Evolutionary conservation across 2,113 vertebrate species (phyloP).

Genomic region (Ameiurus melas): DNA sequence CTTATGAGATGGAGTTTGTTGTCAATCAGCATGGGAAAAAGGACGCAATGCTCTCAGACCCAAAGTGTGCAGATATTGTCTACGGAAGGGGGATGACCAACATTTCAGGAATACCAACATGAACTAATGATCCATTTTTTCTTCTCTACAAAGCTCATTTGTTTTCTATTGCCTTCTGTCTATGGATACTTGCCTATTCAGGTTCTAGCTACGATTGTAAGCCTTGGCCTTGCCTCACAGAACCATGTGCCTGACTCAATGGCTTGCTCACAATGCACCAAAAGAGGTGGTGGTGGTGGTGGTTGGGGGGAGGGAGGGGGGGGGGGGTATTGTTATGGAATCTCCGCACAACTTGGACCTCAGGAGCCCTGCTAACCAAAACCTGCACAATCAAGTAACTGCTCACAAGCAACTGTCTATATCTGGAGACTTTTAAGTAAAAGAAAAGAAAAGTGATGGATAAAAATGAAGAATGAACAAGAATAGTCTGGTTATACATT

Average conservation of each 20-base stretch:
- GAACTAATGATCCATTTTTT: not conserved
- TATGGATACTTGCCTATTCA: slow-evolving; percentile 1
- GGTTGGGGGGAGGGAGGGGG: too few relatives aligned
- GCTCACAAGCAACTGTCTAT: slow-evolving; percentile 13
- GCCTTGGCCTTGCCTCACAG: slow-evolving; percentile 2
- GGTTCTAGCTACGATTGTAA: slow-evolving; percentile 43
- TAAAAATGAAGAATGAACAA: not conserved
- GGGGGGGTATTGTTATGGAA: not conserved
- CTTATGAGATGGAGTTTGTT: slow-evolving; percentile 24
- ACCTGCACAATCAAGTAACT: slow-evolving; percentile 40
- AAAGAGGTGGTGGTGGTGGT: too few relatives aligned
- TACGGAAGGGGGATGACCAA: not conserved
- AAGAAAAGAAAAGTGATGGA: not conserved
- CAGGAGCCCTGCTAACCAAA: slow-evolving; percentile 22
- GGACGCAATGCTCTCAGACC: not conserved
- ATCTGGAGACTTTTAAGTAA: not conserved
- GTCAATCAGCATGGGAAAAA: slow-evolving; percentile 27
- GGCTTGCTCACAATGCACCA: slow-evolving; percentile 43
- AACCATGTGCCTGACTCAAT: slow-evolving; percentile 42
- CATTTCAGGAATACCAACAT: slow-evolving; percentile 29
- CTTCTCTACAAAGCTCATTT: not conserved
- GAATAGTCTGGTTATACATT: not conserved
- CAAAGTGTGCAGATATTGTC: not conserved
- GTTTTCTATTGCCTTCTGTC: slow-evolving; percentile 36
- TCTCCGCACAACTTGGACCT: slow-evolving; percentile 30